Evolutionary conservation across 2,888 invertebrate species (phyloP).

Genomic region (Sinhomidia bicolor): DNA sequence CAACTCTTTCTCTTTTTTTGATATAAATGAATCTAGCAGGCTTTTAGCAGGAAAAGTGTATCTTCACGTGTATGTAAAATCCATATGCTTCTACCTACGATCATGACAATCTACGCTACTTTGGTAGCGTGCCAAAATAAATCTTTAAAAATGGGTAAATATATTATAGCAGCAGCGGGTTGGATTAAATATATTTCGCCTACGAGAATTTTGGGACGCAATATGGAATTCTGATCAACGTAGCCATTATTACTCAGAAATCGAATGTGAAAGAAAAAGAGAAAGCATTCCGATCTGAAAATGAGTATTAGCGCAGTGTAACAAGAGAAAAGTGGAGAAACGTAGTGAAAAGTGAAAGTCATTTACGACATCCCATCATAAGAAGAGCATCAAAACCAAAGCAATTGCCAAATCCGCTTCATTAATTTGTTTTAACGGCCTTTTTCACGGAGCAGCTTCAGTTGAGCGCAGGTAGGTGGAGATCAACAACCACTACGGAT

Average conservation of each 20-base stretch:
- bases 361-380: neutral
- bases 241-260: neutral
- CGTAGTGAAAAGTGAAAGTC: neutral
- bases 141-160: neutral
- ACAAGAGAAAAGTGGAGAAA: too few relatives aligned
- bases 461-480: neutral
- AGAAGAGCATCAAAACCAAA: neutral
- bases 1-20: too few relatives aligned
- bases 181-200: too few relatives aligned
- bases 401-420: slow-evolving; percentile 53
- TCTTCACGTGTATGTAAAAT: too few relatives aligned
- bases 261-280: too few relatives aligned
- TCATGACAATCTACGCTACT: neutral
- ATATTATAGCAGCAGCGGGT: neutral
- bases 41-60: too few relatives aligned
- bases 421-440: slow-evolving; percentile 46
- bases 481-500: neutral
- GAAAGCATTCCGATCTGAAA: too few relatives aligned
- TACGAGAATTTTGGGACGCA: too few relatives aligned
- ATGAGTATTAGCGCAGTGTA: too few relatives aligned
- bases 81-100: too few relatives aligned
- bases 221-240: neutral
- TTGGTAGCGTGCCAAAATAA: neutral
- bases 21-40: too few relatives aligned
- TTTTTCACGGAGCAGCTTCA: slow-evolving; percentile 35